These are phyloP conservation scores for Huso huso DNA, from an alignment of 2,797 vertebrate species.

Conservation along the genomic window DNA sequence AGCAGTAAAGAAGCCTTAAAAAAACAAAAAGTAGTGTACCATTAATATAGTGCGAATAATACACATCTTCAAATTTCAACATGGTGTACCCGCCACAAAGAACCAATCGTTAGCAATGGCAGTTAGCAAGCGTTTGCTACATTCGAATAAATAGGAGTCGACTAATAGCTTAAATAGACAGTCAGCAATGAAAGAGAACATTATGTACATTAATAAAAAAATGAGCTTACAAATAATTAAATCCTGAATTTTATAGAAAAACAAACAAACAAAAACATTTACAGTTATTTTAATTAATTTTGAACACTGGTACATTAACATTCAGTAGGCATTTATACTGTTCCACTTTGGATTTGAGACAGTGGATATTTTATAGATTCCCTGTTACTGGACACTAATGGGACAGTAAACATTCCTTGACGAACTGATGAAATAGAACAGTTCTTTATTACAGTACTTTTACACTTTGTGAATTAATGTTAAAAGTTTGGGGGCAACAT, in stretches of 20 bases:
- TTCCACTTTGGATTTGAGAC: too few relatives aligned
- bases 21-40: neutral
- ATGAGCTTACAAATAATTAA: slow-evolving; percentile 22
- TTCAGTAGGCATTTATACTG: too few relatives aligned
- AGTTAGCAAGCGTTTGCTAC: slow-evolving; percentile 23
- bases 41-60: neutral
- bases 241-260: slow-evolving; percentile 15
- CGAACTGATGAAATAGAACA: neutral
- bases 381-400: too few relatives aligned
- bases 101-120: slow-evolving; percentile 23
- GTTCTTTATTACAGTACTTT: neutral
- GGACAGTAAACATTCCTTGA: neutral
- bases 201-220: slow-evolving; percentile 20
- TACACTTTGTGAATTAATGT: neutral
- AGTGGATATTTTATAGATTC: too few relatives aligned
- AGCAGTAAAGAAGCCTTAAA: neutral
- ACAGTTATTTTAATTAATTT: too few relatives aligned
- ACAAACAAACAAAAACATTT: too few relatives aligned
- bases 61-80: neutral
- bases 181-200: slow-evolving; percentile 26
- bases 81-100: neutral
- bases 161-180: slow-evolving; percentile 45
- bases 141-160: slow-evolving; percentile 22
- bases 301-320: too few relatives aligned
- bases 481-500: neutral